These are phyloP conservation scores for Brachypterus glaber DNA, from an alignment of 2,888 invertebrate genomes.

Conservation along the genomic window DNA sequence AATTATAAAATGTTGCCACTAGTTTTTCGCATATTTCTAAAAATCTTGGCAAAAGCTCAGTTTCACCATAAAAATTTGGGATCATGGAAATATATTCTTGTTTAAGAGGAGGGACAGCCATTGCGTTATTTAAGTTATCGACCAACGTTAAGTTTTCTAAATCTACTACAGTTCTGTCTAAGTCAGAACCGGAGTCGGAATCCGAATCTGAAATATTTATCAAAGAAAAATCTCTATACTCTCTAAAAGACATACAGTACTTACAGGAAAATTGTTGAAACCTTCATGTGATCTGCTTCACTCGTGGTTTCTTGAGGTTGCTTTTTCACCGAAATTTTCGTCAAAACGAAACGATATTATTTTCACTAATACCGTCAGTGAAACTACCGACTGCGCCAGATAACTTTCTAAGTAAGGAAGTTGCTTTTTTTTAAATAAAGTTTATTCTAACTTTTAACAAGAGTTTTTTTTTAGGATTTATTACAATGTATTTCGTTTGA, in stretches of 20 bases:
- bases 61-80: constrained; percentile 8
- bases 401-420: background rate
- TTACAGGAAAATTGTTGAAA: constrained; percentile 6
- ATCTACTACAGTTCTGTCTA: too few species aligned
- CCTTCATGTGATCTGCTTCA: too few species aligned
- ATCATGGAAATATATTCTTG: constrained; percentile 11
- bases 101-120: constrained; percentile 8
- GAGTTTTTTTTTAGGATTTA: too few species aligned
- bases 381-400: background rate
- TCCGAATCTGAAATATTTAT: constrained; percentile 2
- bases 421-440: background rate
- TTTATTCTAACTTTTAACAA: background rate
- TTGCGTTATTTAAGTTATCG: background rate
- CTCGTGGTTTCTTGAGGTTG: too few species aligned
- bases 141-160: too few species aligned
- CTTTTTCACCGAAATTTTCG: background rate
- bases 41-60: constrained; percentile 11
- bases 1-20: constrained; percentile 11
- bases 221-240: background rate
- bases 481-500: too few species aligned
- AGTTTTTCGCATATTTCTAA: constrained; percentile 13
- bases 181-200: constrained; percentile 3
- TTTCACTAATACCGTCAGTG: background rate
- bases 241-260: constrained; percentile 3
- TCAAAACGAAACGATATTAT: background rate